A percentile compares a stretch with the other conserved stretches of the same genome.
Conservation (phyloP, 2,797 vertebrate genomes). For the Chanos chanos region DNA sequence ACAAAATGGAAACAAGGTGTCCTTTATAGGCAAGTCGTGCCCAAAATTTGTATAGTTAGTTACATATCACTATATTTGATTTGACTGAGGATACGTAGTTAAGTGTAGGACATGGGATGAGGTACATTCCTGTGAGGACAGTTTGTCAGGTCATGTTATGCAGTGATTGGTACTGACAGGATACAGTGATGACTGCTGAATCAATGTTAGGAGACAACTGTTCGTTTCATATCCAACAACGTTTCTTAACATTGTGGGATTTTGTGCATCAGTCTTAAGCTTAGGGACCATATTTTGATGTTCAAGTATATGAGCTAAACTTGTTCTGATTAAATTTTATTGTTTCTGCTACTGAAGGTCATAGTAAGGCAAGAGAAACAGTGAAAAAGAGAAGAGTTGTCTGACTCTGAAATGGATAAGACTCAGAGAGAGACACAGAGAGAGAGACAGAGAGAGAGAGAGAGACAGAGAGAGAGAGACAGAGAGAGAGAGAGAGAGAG, state of each 20-base stretch:
- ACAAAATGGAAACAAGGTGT: too few species aligned
- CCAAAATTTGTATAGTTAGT: too few species aligned
- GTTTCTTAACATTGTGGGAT: conserved; percentile 6
- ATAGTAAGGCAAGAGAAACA: conserved; percentile 10
- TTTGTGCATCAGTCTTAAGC: conserved; percentile 6
- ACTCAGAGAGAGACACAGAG: conserved; percentile 10
- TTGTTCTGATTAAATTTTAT: background rate
- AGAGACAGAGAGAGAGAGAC: conserved; percentile 18
- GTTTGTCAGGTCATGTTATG: too few species aligned
- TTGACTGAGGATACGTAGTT: too few species aligned
- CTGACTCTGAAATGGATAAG: conserved; percentile 25
- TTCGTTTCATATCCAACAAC: conserved; percentile 11
- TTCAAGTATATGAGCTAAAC: background rate
- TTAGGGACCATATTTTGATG: background rate
- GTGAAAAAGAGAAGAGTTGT: conserved; percentile 22
- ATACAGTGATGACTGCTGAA: background rate
- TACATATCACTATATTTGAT: too few species aligned
- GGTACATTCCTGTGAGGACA: too few species aligned
- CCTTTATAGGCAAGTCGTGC: too few species aligned
- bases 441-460: too few species aligned
- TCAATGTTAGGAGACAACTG: background rate
- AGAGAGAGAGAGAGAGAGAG: conserved; percentile 9
- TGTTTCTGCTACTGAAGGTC: conserved; percentile 20
- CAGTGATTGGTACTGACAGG: too few species aligned
- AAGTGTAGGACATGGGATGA: too few species aligned